These are phyloP conservation scores for Stichodactyla helianthus DNA, from an alignment of 64 coral and sea anemone genomes.

Conservation along the genomic window DNA sequence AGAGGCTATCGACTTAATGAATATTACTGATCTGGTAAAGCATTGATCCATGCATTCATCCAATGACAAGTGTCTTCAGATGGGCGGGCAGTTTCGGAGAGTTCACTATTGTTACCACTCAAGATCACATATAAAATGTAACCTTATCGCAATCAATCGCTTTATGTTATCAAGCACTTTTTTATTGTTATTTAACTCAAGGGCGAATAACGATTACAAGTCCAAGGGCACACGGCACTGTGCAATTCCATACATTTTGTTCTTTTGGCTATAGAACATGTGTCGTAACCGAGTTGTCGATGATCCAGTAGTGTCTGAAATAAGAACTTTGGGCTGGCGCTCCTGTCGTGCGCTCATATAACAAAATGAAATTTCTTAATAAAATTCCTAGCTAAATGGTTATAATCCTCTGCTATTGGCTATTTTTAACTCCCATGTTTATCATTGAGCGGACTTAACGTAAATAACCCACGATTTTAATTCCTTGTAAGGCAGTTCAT, in stretches of 20 bases:
- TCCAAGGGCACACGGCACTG: background rate
- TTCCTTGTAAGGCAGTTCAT: constrained; percentile 8
- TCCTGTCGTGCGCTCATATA: background rate
- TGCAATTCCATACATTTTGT: background rate
- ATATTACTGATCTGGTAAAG: background rate
- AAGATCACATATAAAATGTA: background rate
- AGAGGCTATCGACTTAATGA: background rate
- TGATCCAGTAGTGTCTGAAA: too few species aligned
- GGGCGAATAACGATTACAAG: background rate
- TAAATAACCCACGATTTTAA: background rate
- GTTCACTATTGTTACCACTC: background rate
- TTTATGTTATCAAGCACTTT: background rate
- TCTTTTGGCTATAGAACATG: background rate
- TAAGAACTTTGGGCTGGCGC: background rate
- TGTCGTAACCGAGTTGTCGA: background rate
- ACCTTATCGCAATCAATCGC: constrained; percentile 10
- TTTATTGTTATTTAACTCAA: background rate
- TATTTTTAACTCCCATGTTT: background rate
- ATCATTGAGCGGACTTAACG: background rate
- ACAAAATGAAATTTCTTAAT: background rate
- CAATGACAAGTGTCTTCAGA: background rate
- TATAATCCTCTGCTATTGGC: background rate
- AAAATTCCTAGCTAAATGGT: background rate
- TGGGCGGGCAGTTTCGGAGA: background rate
- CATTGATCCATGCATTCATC: background rate